phyloP scores from a whole-genome alignment of 2,797 vertebrate species.

The Sardinella longiceps region DNA sequence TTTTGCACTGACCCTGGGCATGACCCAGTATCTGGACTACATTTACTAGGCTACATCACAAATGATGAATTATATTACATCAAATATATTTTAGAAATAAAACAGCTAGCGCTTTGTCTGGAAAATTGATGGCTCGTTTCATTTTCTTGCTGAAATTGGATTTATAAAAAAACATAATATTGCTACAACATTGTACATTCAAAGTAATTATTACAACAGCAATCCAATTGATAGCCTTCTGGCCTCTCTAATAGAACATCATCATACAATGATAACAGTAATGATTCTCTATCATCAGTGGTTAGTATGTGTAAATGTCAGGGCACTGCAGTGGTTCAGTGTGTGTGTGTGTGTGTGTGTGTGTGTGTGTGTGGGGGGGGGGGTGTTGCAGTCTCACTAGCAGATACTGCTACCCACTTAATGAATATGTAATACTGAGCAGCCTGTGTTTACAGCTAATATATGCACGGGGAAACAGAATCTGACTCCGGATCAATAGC shows the following conservation, averaged over 20 bases:
- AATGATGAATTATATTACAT: no score
- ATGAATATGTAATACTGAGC: background rate
- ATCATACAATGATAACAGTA: background rate
- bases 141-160: no score
- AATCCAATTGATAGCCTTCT: background rate
- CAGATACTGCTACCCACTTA: background rate
- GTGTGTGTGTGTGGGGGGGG: no score
- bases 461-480: conserved; percentile 44
- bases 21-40: no score
- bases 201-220: background rate
- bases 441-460: conserved; percentile 38
- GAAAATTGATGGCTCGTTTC: no score
- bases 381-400: background rate
- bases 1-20: no score
- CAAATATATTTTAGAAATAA: background rate
- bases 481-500: conserved; percentile 47
- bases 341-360: no score
- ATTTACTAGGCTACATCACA: no score
- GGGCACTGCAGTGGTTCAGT: background rate
- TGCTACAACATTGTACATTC: background rate
- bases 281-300: conserved; percentile 20
- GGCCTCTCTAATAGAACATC: background rate
- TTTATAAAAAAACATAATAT: background rate
- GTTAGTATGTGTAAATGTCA: conserved; percentile 57
- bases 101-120: background rate